Evolutionary conservation across 2,113 vertebrate species (phyloP), one percentile per base, ranked within the genome.

Genomic region (Datnioides undecimradiatus): DNA sequence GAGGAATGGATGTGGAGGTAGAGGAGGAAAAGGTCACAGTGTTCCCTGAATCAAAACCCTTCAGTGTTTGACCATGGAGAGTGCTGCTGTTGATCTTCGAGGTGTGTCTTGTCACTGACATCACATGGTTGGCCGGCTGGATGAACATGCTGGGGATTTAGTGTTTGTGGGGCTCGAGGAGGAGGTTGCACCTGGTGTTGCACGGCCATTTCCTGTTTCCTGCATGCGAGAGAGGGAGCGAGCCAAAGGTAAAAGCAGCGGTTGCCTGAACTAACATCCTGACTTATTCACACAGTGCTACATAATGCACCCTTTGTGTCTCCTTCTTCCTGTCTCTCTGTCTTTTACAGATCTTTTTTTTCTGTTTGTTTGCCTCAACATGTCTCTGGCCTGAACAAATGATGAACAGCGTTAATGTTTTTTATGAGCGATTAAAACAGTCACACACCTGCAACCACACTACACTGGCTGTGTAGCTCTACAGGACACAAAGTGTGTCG

Each of bases 11-110:
- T 25, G 59, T 25, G 46, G 68, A 70, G 60, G 59, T 31, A 34
- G 58, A 59, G 65, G 59, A 82, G 52, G 87, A 83, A 86, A 92
- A 91, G 88, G 91, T 90, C 87, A 88, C 65, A 48, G 58, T 64
- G 73, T 77, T 76, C 81, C 58, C 51, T 68, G 63, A 78, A 84
- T 90, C 68, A 79, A 87, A 86, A 84, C 62, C 62, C 86, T 75
- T 52, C 29, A 51, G 52, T 55, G 62, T 87, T 86, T 88, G 83
- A 84, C 76, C 81, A 62, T 7, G 12, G 68, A 79, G 48, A 72
- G 65, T 6, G 38, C 38, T 10, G 38, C 16, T 76, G 78, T 88
- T 91, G 82, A 84, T 80, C 82, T 88, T 82, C 51, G 14, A 80
- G 74, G 82, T 62, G 64, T 64, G 80, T 70, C 79, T 63, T 31